Evolutionary conservation across 1,140 invertebrate genomes (phyloP).

Genomic region (Eupeodes corollae): DNA sequence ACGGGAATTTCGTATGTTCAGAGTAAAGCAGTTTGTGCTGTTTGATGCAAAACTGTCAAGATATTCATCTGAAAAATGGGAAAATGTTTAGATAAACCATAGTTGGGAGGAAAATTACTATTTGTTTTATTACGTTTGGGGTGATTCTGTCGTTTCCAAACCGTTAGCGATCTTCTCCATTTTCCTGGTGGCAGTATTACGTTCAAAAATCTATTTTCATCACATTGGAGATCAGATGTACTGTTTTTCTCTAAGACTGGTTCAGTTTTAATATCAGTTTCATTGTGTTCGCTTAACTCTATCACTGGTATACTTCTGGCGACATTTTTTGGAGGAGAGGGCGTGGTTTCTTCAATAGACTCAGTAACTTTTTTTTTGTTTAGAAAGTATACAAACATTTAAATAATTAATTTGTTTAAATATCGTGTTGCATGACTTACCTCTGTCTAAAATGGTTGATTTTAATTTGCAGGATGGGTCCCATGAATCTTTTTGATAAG

Average conservation of each 20-base stretch:
- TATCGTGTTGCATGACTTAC: no score
- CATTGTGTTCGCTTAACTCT: not conserved
- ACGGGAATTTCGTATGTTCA: not conserved
- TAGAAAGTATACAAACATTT: no score
- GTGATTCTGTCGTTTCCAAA: conserved; percentile 12
- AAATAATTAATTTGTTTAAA: no score
- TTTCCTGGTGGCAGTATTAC: conserved; percentile 21
- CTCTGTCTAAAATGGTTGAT: no score
- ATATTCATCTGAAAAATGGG: not conserved
- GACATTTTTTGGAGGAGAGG: no score
- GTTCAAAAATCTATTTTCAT: not conserved
- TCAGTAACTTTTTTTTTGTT: no score
- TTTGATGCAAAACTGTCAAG: not conserved
- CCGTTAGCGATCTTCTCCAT: conserved; percentile 25
- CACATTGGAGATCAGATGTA: not conserved
- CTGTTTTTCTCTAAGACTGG: not conserved
- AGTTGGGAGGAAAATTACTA: not conserved
- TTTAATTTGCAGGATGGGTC: no score
- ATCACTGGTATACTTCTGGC: no score
- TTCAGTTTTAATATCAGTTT: not conserved
- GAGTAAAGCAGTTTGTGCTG: not conserved
- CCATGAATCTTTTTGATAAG: no score
- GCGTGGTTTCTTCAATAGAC: no score
- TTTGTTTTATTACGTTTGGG: not conserved
- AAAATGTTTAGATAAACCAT: not conserved